These are phyloP conservation scores for Upupa epops DNA, from an alignment of 2,113 vertebrate species.

Conservation along the genomic window DNA sequence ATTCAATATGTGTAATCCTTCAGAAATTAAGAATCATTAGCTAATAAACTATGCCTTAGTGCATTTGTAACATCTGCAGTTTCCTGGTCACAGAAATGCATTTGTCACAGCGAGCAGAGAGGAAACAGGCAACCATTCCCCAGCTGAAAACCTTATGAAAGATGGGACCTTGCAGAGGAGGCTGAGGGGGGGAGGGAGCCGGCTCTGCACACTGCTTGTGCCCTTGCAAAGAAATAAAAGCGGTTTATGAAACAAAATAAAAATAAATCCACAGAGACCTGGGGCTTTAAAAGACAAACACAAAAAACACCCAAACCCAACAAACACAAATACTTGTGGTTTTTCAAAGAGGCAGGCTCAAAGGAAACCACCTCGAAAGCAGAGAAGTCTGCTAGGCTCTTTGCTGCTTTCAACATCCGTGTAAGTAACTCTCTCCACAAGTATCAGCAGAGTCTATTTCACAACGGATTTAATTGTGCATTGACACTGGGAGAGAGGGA, in stretches of 20 bases:
- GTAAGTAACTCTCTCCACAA: conserved; percentile 21
- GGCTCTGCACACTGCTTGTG: neutral
- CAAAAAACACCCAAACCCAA: neutral
- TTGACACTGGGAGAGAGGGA: neutral
- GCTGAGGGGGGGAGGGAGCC: neutral
- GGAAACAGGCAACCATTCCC: conserved; percentile 36
- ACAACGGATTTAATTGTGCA: conserved; percentile 47
- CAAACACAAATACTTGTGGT: neutral
- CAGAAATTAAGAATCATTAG: conserved; percentile 41
- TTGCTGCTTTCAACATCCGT: neutral
- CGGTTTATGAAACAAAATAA: neutral
- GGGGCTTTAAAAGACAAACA: neutral
- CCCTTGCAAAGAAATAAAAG: neutral
- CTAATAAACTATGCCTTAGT: conserved; percentile 45
- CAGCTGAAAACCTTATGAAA: conserved; percentile 54
- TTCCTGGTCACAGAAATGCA: conserved; percentile 58
- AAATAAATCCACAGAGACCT: neutral
- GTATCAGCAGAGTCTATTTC: conserved; percentile 17
- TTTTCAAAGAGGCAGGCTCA: neutral
- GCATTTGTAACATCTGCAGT: conserved; percentile 62
- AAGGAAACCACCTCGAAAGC: neutral
- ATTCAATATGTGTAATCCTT: conserved; percentile 48
- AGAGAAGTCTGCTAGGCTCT: neutral
- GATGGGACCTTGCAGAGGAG: neutral
- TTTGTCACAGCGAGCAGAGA: conserved; percentile 18